Conservation (phyloP, 2,888 invertebrate species). For the Caenorhabditis doughertyi region DNA sequence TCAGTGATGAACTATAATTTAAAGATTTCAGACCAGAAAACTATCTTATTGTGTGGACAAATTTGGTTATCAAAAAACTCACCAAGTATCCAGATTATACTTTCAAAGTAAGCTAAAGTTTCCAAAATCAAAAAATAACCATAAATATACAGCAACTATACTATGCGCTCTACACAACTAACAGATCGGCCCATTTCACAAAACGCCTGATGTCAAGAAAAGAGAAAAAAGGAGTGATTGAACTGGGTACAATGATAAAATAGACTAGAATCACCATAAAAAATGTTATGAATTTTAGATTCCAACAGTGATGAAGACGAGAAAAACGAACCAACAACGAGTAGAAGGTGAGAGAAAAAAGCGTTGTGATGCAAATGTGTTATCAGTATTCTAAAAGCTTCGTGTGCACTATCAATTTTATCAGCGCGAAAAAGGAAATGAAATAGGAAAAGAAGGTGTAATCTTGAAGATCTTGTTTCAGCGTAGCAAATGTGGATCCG, state of each 20-base stretch:
- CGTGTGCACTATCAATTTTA: slow-evolving; percentile 12
- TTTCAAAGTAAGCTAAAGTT: slow-evolving; percentile 69
- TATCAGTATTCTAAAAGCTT: slow-evolving; percentile 3
- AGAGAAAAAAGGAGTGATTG: slow-evolving; percentile 62
- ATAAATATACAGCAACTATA: slow-evolving; percentile 56
- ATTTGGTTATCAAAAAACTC: slow-evolving; percentile 75
- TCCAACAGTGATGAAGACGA: slow-evolving; percentile 67
- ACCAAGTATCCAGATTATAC: slow-evolving; percentile 74
- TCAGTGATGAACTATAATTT: neutral
- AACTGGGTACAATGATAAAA: slow-evolving; percentile 32
- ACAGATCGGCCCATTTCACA: slow-evolving; percentile 58
- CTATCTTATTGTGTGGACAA: slow-evolving; percentile 76
- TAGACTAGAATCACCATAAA: slow-evolving; percentile 12
- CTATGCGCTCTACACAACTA: slow-evolving; percentile 60
- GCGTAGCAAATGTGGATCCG: slow-evolving; percentile 26
- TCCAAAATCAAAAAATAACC: neutral
- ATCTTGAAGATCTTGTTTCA: slow-evolving; percentile 8
- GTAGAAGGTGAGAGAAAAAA: slow-evolving; percentile 37
- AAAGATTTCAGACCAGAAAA: slow-evolving; percentile 63
- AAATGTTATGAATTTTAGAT: slow-evolving; percentile 26
- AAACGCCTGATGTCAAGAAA: slow-evolving; percentile 62
- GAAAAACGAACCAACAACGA: slow-evolving; percentile 33
- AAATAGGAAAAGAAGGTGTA: neutral
- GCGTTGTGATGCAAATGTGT: neutral
- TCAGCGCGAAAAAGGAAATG: slow-evolving; percentile 15